Conservation (phyloP, 2,113 vertebrate species). For the Chelonoidis abingdonii region DNA sequence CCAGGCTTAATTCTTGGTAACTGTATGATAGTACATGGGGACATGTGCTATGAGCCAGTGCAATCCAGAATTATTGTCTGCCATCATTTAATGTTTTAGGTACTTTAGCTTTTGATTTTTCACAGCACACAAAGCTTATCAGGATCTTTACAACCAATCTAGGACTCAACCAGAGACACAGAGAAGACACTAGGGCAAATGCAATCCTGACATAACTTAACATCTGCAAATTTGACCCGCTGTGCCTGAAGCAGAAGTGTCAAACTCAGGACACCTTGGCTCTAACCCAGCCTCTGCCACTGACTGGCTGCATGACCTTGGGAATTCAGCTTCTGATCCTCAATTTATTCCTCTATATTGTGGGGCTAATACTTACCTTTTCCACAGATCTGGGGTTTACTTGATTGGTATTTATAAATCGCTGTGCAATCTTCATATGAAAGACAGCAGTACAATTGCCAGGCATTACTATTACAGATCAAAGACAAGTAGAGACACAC, state of each 20-base stretch:
- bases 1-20: not conserved
- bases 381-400: not conserved
- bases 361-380: not conserved
- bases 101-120: not conserved
- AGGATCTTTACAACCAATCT: not conserved
- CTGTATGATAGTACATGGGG: not conserved
- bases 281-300: not conserved
- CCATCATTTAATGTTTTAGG: not conserved
- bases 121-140: not conserved
- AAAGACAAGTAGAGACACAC: slow-evolving; percentile 15
- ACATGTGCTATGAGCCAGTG: not conserved
- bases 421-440: not conserved
- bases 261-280: not conserved
- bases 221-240: not conserved
- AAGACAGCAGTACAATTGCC: not conserved
- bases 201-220: not conserved
- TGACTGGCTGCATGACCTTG: slow-evolving; percentile 49
- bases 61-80: not conserved
- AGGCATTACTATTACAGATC: slow-evolving; percentile 22
- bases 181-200: not conserved
- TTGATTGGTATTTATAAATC: not conserved
- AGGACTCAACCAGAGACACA: not conserved
- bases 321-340: slow-evolving; percentile 1
- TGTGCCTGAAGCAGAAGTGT: not conserved
- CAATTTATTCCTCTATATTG: not conserved